Evolutionary conservation across 2,113 vertebrate genomes (phyloP).

Genomic region (Heteronetta atricapilla): DNA sequence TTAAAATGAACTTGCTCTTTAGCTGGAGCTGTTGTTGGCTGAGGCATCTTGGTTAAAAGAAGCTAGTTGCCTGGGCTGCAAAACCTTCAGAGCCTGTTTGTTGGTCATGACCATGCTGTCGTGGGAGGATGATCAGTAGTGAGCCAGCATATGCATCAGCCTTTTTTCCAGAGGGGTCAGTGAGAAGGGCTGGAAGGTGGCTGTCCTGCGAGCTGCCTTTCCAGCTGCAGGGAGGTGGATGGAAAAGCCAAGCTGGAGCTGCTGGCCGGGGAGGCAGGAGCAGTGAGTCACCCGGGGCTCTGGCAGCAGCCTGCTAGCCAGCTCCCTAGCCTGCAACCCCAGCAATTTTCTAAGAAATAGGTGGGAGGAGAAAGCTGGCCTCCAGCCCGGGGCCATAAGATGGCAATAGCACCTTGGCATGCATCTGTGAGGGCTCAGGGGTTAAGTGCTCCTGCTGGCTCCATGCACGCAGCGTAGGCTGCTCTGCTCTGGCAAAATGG

Average conservation of each 20-base stretch:
- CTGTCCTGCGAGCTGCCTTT: slow-evolving; percentile 5
- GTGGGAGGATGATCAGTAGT: neutral
- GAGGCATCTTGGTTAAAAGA: neutral
- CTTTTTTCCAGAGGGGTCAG: rapidly evolving
- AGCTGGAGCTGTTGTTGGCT: neutral
- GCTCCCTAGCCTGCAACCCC: neutral
- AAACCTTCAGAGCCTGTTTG: neutral
- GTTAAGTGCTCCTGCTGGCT: neutral
- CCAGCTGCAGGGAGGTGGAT: neutral
- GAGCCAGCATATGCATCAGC: neutral
- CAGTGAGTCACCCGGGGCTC: neutral
- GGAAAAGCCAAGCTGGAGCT: neutral
- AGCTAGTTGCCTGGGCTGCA: neutral
- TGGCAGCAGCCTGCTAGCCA: neutral
- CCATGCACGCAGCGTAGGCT: neutral
- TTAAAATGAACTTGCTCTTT: neutral
- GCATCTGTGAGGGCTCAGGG: neutral
- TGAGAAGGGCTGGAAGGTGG: neutral
- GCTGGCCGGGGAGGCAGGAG: neutral
- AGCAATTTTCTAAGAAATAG: neutral
- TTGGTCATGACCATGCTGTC: rapidly evolving
- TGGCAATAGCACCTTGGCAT: neutral
- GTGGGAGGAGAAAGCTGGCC: neutral
- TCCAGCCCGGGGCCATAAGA: neutral
- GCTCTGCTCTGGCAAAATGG: neutral